Base-by-base conservation (phyloP, 2,113 vertebrate genomes). In the Taxidea taxus region DNA sequence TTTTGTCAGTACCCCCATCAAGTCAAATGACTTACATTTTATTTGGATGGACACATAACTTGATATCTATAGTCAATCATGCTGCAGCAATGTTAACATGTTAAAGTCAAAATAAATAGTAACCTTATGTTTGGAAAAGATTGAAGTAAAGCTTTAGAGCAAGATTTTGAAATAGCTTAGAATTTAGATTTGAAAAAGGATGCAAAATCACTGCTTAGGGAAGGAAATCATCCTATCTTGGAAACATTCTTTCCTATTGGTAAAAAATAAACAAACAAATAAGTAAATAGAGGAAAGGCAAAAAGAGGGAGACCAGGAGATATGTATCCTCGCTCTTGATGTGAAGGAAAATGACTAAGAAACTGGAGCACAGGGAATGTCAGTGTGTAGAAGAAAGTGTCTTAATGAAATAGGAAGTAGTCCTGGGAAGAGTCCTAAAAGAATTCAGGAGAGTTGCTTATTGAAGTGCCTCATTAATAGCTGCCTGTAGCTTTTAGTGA, bases 391-490 rank as follows among this genome's bases (percentile, higher is more conserved):
- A 83, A 6, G 64, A 83, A 58, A 44, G 2, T 11, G 21, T 95
- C 18, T 51, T 25, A 90, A 93, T 92, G 75, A 86, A 81, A 7
- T 20, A 92, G 49, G 89, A 87, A 91, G 42, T 3, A 54, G 18
- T 83, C 6, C 31, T 39, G 37, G 18, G 10, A 96, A 96, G n/a
- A 82, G 39, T 13, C 89, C 81, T 70, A 94, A 98, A 93, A 39
- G 13, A 91, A 81, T 60, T 8, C 54, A 80, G 74, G n/a, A 47
- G 34, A 84, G 86, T 18, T 96, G 82, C 82, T 90, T 60, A 82
- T 68, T 97, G 51, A 34, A 56, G 60, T 96, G 29, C 90, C 60
- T 97, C 96, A 96, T 95, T 94, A 97, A 93, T 95, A 97, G 77
- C 37, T 85, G 37, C 27, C 68, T 93, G 7, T 96, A 64, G 85